Evolutionary conservation across 1,140 invertebrate species (phyloP).

Genomic region (Maniola jurtina): DNA sequence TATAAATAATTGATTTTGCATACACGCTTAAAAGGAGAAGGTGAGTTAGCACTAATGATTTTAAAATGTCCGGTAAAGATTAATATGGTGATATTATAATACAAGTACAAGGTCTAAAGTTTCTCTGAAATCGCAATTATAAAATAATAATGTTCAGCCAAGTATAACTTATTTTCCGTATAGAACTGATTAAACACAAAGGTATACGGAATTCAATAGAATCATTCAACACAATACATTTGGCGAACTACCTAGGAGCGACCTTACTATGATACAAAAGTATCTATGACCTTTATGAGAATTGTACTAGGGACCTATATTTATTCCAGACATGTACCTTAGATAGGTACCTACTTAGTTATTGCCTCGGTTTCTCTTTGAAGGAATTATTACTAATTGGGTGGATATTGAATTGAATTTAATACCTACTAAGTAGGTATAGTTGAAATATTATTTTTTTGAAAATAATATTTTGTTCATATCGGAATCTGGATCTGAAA

Average conservation of each 20-base stretch:
- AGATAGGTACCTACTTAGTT: too few species aligned
- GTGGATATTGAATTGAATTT: too few species aligned
- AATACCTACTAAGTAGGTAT: too few species aligned
- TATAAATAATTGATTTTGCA: slow-evolving; percentile 57
- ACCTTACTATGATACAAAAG: slow-evolving; percentile 22
- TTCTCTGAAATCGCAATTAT: slow-evolving; percentile 5
- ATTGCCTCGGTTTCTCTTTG: too few species aligned
- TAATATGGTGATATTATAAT: too few species aligned
- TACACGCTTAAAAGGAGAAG: slow-evolving; percentile 30
- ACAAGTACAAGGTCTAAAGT: slow-evolving; percentile 34
- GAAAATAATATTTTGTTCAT: too few species aligned
- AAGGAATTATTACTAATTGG: too few species aligned
- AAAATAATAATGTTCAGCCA: background rate
- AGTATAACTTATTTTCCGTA: background rate
- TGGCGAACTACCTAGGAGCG: background rate
- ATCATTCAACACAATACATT: slow-evolving; percentile 2
- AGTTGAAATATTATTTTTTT: too few species aligned
- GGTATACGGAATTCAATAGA: background rate
- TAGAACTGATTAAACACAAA: background rate
- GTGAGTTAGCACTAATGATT: slow-evolving; percentile 46
- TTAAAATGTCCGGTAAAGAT: slow-evolving; percentile 61
- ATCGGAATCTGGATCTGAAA: too few species aligned
- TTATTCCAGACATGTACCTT: too few species aligned
- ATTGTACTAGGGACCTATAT: background rate
- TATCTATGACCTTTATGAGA: slow-evolving; percentile 11